Evolutionary conservation across 2,888 invertebrate species (phyloP), one percentile per base, ranked within the genome.

Genomic region (Coenonympha glycerion): DNA sequence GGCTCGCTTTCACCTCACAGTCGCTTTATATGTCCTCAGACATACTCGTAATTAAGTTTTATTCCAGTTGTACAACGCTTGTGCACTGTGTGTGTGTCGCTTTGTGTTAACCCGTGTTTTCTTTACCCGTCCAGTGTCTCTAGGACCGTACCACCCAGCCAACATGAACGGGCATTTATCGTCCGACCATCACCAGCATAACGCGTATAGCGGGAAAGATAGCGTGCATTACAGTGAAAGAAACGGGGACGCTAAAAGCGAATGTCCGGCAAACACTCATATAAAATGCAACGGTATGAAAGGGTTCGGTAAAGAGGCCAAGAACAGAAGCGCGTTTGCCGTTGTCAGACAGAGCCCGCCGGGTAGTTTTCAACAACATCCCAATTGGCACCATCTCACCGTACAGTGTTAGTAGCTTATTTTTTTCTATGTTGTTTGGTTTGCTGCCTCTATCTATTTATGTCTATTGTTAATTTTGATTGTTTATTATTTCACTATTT

Each of bases 351-450:
- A 88, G 76, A 89, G 82, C 78, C 88, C 88, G 77, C 87, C 89
- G 75, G 83, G 88, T 68, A 75, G 73, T 76, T 72, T 69, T 49
- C 79, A 79, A 59, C 79, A 79, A 57, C 78, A 78, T 56, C 78
- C 82, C 65, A 82, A 88, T 80, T 90, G 90, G 89, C 90, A 90
- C 76, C 89, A 89, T 78, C 88, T 90, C 73, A 84, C 90, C 66
- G 90, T 90, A 68, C 90, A 90, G 76, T 90, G 90, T 90, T 90
- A 90, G 90, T 90, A 89, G 88, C 70, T 78, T 55, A 41, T 58
- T 60, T 59, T 51, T 52, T 37, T 50, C 30, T 62, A 63, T 66
- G 52, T 56, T 60, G 63, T 60, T 62, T 68, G 48, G 30, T 49
- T 39, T 26, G 24, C 47, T 44, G 47, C 52, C 44, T 9, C 15